Evolutionary conservation across 2,113 vertebrate genomes (phyloP), one percentile per base, ranked within the genome.

Genomic region (Strix aluco): DNA sequence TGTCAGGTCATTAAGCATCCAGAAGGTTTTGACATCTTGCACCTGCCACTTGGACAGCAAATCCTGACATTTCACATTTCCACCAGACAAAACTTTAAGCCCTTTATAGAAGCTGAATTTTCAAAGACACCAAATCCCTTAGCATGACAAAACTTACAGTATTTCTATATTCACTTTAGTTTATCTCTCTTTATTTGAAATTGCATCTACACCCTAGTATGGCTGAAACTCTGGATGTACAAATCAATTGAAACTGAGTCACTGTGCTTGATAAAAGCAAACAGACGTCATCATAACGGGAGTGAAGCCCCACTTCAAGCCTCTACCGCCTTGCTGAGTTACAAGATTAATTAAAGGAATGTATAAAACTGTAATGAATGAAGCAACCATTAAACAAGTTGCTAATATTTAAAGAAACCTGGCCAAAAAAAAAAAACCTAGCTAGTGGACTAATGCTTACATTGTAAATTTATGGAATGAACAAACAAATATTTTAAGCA

Each of bases 181-280:
- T 93, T 77, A 15, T 44, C 54, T 66, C 70, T 49, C 46, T 81
- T 63, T 15, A 49, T 89, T 89, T 91, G 67, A 91, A 79, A 92
- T 36, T 32, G 54, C 83, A 49, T 57, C 44, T 90, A 55, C 44
- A 86, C 38, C 36, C 40, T n/a, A 46, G 70, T 6, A 5, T 70
- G 69, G 86, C 77, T 89, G 81, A 85, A 96, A 85, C 69, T 58
- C 61, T 86, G 95, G 62, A 77, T 44, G 75, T 51, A 86, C 57
- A 91, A 81, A 94, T 94, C 91, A 84, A 89, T 66, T 70, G 86
- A 87, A 94, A 95, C 70, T 77, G 91, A 96, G 88, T 95, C 96
- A 96, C 91, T 65, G 58, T 81, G 70, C 83, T 81, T 85, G 73
- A 92, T 55, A 94, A 94, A 96, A 95, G 84, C 89, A 84, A 92